Evolutionary conservation across 2,113 vertebrate genomes (phyloP).

Genomic region (Bombycilla garrulus): DNA sequence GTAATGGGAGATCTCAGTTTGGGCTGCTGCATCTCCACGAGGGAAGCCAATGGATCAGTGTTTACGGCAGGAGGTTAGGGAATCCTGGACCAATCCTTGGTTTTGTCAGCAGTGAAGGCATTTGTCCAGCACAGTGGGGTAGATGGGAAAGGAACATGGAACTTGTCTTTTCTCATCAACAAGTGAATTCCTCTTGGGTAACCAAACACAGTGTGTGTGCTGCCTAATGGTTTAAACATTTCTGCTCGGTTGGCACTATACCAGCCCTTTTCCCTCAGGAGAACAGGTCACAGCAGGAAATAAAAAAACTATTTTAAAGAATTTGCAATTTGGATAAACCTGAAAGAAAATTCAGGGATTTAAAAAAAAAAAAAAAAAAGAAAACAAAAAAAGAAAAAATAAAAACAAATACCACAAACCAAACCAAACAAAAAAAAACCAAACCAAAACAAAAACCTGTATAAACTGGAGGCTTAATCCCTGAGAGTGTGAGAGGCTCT

Average conservation of each 20-base stretch:
- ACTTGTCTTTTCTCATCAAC: background rate
- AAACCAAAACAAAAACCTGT: background rate
- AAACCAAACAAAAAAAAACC: no score
- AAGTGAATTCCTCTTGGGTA: background rate
- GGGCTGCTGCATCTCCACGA: background rate
- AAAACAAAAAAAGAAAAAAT: no score
- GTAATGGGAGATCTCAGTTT: background rate
- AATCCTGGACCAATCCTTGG: background rate
- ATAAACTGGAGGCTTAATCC: background rate
- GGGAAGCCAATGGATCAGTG: background rate
- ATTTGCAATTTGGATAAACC: background rate
- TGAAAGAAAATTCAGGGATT: background rate
- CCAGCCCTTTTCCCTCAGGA: background rate
- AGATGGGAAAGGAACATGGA: background rate
- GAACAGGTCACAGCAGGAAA: conserved; percentile 5
- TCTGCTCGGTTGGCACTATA: background rate
- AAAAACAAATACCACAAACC: no score
- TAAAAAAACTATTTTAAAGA: background rate
- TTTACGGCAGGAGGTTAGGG: accelerated
- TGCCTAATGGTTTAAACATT: background rate
- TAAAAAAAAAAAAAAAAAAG: background rate
- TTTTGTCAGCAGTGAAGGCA: background rate
- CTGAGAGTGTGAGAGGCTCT: background rate
- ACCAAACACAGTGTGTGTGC: background rate
- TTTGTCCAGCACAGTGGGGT: background rate